Evolutionary conservation across 1,140 invertebrate genomes (phyloP), one percentile per base, ranked within the genome.

Genomic region (Hermetia illucens): DNA sequence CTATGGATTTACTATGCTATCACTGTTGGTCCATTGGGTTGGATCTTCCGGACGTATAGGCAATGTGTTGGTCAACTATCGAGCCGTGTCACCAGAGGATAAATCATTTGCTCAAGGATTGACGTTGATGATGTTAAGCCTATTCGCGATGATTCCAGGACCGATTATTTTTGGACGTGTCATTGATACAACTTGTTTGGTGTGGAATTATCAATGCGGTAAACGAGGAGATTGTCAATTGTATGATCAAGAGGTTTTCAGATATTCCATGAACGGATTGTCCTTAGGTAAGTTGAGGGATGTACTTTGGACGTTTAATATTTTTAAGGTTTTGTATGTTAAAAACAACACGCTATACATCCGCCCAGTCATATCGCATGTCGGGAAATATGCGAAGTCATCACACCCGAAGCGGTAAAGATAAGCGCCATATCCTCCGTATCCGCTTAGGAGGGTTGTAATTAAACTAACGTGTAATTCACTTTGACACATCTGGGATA

Each of bases 31-130:
- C 27, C 68, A 74, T 36, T 64, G 65, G 36, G 46, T 75, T 0
- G 67, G 65, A 3, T 70, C 69, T 4, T 73, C 73, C 2, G 72
- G 72, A 2, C 71, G 64, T 38, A 72, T 75, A 36, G 71, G 71
- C 33, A 75, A 74, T 42, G 59, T 77, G 2, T 50, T 77, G 39
- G 64, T 77, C 5, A 76, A 75, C 52, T 69, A 66, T 46, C 60
- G 66, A 38, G 66, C 72, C 42, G 74, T 79, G 0, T 61, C 67
- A 2, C 58, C 60, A 3, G 63, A 64, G 37, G 75, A 79, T 33
- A 79, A 79, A 46, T 70, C 72, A 5, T 69, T 79, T 38, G 71
- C 75, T 2, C 74, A 76, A 46, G 75, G 76, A 5, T 49, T 79
- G 21, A 62, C 65, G 0, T 54, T 78, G 2, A 69, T 77, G 57